Evolutionary conservation across 2,113 vertebrate species (phyloP).

Genomic region (Catagonus wagneri): DNA sequence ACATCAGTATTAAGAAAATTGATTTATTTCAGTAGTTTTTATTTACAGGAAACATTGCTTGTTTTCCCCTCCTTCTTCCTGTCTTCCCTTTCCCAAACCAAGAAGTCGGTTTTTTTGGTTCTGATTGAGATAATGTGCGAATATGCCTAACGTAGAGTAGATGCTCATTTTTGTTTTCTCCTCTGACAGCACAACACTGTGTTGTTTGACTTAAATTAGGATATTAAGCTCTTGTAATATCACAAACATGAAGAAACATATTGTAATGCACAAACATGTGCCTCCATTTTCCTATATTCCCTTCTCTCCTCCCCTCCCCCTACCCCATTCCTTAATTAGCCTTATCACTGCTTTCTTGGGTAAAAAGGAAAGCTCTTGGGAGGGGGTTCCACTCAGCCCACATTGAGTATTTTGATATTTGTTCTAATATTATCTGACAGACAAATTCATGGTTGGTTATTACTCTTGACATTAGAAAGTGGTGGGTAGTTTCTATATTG

Average conservation of each 20-base stretch:
- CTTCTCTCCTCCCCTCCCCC: not conserved
- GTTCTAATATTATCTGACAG: slow-evolving; percentile 74
- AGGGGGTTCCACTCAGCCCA: slow-evolving; percentile 57
- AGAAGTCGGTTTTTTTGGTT: slow-evolving; percentile 60
- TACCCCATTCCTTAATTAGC: slow-evolving; percentile 64
- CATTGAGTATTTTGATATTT: slow-evolving; percentile 72
- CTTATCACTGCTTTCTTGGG: slow-evolving; percentile 55
- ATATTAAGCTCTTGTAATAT: slow-evolving; percentile 68
- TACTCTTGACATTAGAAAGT: slow-evolving; percentile 75
- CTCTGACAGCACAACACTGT: slow-evolving; percentile 61
- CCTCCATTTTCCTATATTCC: slow-evolving; percentile 64
- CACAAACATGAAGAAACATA: slow-evolving; percentile 75
- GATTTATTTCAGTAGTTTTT: slow-evolving; percentile 58
- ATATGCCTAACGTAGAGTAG: slow-evolving; percentile 61
- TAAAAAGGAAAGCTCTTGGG: slow-evolving; percentile 70
- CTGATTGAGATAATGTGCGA: slow-evolving; percentile 47
- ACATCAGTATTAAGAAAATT: slow-evolving; percentile 43
- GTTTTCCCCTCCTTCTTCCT: not conserved
- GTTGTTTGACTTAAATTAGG: slow-evolving; percentile 77
- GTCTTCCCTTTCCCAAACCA: not conserved
- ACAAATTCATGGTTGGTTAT: slow-evolving; percentile 69
- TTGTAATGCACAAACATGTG: slow-evolving; percentile 70
- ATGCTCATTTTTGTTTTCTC: slow-evolving; percentile 75
- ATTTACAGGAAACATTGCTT: slow-evolving; percentile 54
- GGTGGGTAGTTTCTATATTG: slow-evolving; percentile 72